Percentiles rank a stretch among this genome's conserved stretches.
Evolutionary conservation across 1,140 invertebrate genomes (phyloP).

Genomic region (Eupristina koningsbergeri): DNA sequence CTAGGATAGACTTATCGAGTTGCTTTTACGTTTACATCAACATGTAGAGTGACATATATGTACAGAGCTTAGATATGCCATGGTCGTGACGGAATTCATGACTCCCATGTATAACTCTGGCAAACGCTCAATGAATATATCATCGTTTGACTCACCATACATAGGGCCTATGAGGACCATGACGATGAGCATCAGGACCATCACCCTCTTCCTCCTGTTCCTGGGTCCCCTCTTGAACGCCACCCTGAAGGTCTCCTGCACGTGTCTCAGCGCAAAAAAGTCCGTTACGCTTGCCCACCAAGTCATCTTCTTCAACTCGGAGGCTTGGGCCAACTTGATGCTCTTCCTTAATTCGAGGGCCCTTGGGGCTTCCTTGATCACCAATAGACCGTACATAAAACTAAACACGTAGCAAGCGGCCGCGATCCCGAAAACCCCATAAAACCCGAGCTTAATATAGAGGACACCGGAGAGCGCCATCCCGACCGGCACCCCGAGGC

Average conservation of each 20-base stretch:
- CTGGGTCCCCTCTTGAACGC: conserved; percentile 83
- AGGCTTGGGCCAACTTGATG: conserved; percentile 23
- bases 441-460: conserved; percentile 82
- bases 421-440: conserved; percentile 84
- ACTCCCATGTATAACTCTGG: neutral
- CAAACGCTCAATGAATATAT: neutral
- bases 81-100: neutral
- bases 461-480: conserved; percentile 83
- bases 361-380: conserved; percentile 75
- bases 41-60: neutral
- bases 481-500: conserved; percentile 85
- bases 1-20: conserved; percentile 20
- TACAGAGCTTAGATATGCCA: neutral
- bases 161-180: conserved; percentile 88
- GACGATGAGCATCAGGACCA: conserved; percentile 84
- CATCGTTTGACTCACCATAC: conserved; percentile 77
- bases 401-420: conserved; percentile 82
- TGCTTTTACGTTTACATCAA: neutral
- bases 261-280: conserved; percentile 83
- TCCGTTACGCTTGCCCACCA: conserved; percentile 70
- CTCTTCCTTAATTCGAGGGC: conserved; percentile 63
- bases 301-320: conserved; percentile 47
- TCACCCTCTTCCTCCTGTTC: conserved; percentile 80
- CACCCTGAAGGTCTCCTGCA: conserved; percentile 82
- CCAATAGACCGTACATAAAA: conserved; percentile 80